Evolutionary conservation across 1,140 invertebrate species (phyloP).

Genomic region (Argopecten irradians): DNA sequence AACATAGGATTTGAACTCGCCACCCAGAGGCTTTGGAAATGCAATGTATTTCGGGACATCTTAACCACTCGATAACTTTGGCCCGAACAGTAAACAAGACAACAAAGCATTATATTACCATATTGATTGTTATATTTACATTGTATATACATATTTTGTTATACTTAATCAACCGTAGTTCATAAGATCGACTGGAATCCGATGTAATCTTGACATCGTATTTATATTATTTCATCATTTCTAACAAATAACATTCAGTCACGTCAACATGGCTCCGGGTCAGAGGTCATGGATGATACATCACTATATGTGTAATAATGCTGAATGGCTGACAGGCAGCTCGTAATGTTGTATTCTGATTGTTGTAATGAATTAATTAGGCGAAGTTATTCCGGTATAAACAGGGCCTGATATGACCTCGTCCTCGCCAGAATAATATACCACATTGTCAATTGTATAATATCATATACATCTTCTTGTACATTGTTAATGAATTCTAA

Average conservation of each 20-base stretch:
- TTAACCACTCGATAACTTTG: too few species aligned
- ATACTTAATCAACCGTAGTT: too few species aligned
- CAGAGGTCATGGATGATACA: not conserved
- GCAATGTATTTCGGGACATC: too few species aligned
- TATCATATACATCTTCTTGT: too few species aligned
- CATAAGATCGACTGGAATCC: not conserved
- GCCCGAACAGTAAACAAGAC: too few species aligned
- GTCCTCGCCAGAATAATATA: not conserved
- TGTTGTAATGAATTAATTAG: constrained; percentile 11
- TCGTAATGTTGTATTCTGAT: not conserved
- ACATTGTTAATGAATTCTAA: too few species aligned
- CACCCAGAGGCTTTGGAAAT: too few species aligned
- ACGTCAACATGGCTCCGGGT: not conserved
- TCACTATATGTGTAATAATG: not conserved
- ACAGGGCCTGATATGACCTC: not conserved
- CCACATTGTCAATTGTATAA: too few species aligned
- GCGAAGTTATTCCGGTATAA: not conserved
- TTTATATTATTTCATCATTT: not conserved
- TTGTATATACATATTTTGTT: too few species aligned
- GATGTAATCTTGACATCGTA: not conserved
- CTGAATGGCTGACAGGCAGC: not conserved
- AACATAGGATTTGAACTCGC: too few species aligned
- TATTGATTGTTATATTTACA: too few species aligned
- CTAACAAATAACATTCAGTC: not conserved
- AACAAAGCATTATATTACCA: too few species aligned